Evolutionary conservation across 2,797 vertebrate genomes (phyloP).

Genomic region (Acrossocheilus fasciatus): DNA sequence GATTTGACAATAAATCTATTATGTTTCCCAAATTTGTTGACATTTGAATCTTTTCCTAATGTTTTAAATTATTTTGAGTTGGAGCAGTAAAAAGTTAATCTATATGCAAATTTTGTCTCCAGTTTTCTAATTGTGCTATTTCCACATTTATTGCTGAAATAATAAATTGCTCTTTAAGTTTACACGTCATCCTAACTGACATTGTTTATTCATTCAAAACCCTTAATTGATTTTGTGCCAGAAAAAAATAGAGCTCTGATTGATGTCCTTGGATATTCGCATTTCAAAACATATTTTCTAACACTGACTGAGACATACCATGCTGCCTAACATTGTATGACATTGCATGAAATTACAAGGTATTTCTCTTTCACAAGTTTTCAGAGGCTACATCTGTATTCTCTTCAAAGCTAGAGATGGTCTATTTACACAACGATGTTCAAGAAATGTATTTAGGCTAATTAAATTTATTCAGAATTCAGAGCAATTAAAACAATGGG

Average conservation of each 20-base stretch:
- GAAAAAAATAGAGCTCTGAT: not conserved
- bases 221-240: not conserved
- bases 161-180: not conserved
- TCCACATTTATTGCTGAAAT: not conserved
- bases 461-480: not conserved
- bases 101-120: not conserved
- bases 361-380: not conserved
- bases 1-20: not conserved
- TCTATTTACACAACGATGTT: not conserved
- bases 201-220: not conserved
- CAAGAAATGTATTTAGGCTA: not conserved
- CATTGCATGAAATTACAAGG: not conserved
- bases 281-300: not conserved
- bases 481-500: not conserved
- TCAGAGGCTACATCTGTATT: conserved; percentile 17
- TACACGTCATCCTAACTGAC: not conserved
- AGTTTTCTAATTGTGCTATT: not conserved
- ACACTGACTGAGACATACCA: not conserved
- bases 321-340: not conserved
- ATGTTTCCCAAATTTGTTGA: not conserved
- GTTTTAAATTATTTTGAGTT: not conserved
- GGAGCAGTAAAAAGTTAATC: not conserved
- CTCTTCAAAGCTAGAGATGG: not conserved
- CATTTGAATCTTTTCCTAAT: not conserved
- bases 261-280: not conserved